Percentiles rank a stretch among this genome's conserved stretches.
These are phyloP conservation scores for Coracias cyanogaster DNA, from an alignment of 2,797 vertebrate species.

Conservation along the genomic window DNA sequence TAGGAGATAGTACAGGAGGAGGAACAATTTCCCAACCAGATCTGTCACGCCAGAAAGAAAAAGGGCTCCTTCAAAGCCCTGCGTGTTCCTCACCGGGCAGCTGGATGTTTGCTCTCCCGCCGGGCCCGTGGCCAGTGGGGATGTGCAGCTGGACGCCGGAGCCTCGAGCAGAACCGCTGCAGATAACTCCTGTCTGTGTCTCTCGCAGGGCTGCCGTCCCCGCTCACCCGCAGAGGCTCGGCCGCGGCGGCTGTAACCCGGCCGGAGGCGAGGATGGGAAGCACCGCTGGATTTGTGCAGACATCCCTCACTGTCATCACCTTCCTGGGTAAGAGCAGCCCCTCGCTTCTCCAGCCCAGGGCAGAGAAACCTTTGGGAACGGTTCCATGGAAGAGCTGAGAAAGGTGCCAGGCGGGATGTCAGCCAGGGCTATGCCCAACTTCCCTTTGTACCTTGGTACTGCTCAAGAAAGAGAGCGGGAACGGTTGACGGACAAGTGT, in stretches of 20 bases:
- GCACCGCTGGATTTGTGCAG: neutral
- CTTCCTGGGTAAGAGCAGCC: slow-evolving; percentile 72
- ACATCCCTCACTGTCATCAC: neutral
- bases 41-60: neutral
- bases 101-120: neutral
- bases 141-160: neutral
- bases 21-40: neutral
- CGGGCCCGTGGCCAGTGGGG: neutral
- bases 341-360: neutral
- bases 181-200: neutral
- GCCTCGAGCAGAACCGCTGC: neutral
- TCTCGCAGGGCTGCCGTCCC: slow-evolving; percentile 20
- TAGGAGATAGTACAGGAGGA: neutral
- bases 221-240: neutral
- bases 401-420: neutral
- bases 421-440: fast-evolving
- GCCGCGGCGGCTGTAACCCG: neutral
- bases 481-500: fast-evolving
- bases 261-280: slow-evolving; percentile 53
- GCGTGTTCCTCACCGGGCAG: neutral
- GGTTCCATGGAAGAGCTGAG: neutral
- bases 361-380: neutral
- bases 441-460: fast-evolving
- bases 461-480: neutral
- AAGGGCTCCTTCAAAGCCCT: neutral